Evolutionary conservation across 2,797 vertebrate genomes (phyloP).

Genomic region (Trichosurus vulpecula): DNA sequence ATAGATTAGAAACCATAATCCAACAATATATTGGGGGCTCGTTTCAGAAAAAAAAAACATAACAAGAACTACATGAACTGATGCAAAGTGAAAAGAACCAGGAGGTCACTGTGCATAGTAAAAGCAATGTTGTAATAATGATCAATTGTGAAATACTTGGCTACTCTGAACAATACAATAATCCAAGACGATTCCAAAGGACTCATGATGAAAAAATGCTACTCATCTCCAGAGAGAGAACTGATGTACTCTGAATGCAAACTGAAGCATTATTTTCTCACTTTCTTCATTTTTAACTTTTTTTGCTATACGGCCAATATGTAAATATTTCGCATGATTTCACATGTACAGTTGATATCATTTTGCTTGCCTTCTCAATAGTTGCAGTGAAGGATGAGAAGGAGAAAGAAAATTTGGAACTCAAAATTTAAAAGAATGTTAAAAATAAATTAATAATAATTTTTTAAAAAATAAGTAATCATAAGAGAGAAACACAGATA

Average conservation of each 20-base stretch:
- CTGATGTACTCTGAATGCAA: background rate
- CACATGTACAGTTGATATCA: background rate
- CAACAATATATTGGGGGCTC: too few relatives aligned
- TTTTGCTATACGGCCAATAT: background rate
- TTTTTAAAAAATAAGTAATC: background rate
- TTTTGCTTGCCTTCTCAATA: background rate
- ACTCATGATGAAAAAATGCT: background rate
- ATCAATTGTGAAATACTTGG: background rate
- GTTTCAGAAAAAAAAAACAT: too few relatives aligned
- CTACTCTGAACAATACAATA: background rate
- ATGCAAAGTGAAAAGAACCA: too few relatives aligned
- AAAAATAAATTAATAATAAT: background rate
- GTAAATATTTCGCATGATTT: background rate
- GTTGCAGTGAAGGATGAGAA: background rate
- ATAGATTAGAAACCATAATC: too few relatives aligned
- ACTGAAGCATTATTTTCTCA: background rate
- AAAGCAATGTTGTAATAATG: too few relatives aligned
- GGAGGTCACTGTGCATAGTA: too few relatives aligned
- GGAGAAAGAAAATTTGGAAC: background rate
- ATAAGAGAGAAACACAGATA: background rate
- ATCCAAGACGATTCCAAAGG: background rate
- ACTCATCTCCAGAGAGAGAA: background rate
- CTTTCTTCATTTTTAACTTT: background rate
- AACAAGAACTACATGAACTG: too few relatives aligned
- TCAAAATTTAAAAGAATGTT: background rate